phyloP scores from a whole-genome alignment of 2,888 invertebrate species.

The Acanthoscelides obtectus region DNA sequence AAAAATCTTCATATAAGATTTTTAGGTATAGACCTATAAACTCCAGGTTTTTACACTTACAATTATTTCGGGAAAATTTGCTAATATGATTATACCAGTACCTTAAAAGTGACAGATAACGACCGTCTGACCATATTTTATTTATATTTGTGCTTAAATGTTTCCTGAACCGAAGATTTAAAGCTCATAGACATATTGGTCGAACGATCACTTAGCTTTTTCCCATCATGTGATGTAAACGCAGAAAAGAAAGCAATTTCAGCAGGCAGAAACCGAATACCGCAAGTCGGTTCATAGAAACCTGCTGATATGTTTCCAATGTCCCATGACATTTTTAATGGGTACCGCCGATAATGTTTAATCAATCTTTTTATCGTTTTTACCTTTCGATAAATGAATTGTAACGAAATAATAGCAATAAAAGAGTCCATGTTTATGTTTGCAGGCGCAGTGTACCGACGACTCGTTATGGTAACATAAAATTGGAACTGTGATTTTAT shows the following conservation, averaged over 20 bases:
- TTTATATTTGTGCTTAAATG: too few species aligned
- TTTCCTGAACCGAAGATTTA: too few species aligned
- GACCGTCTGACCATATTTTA: too few species aligned
- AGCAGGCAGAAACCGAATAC: background rate
- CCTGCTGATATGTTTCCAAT: background rate
- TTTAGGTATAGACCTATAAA: too few species aligned
- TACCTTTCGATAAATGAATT: background rate
- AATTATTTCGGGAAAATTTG: too few species aligned
- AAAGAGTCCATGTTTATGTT: background rate
- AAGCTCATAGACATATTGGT: too few species aligned
- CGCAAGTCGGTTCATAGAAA: background rate
- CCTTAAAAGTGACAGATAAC: too few species aligned
- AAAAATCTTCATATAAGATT: too few species aligned
- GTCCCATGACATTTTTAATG: background rate
- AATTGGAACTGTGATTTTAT: background rate
- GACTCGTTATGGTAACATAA: background rate
- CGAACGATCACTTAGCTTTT: too few species aligned
- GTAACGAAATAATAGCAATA: background rate
- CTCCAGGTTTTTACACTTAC: too few species aligned
- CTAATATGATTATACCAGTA: too few species aligned
- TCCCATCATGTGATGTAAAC: background rate
- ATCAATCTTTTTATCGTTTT: background rate
- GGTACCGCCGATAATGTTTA: background rate
- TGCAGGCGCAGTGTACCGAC: background rate
- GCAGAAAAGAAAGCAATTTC: background rate